phyloP scores from a whole-genome alignment of 1,140 invertebrate genomes.

The Drosophila nikananu region DNA sequence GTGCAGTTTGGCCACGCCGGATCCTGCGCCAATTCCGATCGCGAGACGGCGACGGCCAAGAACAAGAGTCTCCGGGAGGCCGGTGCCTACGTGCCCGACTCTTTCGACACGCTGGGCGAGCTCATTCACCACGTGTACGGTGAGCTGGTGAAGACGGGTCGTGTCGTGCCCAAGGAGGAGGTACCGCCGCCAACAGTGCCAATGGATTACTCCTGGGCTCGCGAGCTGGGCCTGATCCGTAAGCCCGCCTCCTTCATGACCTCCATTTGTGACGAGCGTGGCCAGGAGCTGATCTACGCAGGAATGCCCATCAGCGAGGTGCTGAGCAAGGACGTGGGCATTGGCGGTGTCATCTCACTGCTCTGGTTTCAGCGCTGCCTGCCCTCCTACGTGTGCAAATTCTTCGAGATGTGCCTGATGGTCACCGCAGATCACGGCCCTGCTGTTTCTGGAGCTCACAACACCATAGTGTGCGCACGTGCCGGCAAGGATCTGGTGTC shows the following conservation, averaged over 20 bases:
- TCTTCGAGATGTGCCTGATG: conserved; percentile 99
- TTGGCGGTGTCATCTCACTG: conserved; percentile 98
- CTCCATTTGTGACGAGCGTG: conserved; percentile 99
- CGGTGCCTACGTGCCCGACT: conserved; percentile 95
- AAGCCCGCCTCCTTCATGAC: conserved; percentile 99
- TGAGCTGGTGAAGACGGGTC: conserved; percentile 92
- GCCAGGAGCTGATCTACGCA: conserved; percentile 98
- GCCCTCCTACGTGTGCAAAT: conserved; percentile 97
- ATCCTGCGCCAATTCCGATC: conserved; percentile 97
- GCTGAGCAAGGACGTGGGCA: conserved; percentile 94
- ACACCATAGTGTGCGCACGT: conserved; percentile 99
- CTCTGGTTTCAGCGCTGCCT: conserved; percentile 99
- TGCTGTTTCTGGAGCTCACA: conserved; percentile 99
- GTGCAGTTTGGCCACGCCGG: conserved; percentile 99
- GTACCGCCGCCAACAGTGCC: conserved; percentile 99
- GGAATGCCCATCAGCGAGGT: conserved; percentile 99
- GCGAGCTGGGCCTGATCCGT: conserved; percentile 98
- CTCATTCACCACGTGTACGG: conserved; percentile 91
- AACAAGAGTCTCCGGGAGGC: conserved; percentile 93
- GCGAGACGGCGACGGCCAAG: conserved; percentile 98
- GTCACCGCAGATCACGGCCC: conserved; percentile 99
- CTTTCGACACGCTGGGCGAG: conserved; percentile 96
- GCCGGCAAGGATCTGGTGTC: conserved; percentile 99
- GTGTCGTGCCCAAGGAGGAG: conserved; percentile 95
- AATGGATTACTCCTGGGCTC: conserved; percentile 99